Evolutionary conservation across 2,888 invertebrate genomes (phyloP).

Genomic region (Chrysotoxum bicinctum): DNA sequence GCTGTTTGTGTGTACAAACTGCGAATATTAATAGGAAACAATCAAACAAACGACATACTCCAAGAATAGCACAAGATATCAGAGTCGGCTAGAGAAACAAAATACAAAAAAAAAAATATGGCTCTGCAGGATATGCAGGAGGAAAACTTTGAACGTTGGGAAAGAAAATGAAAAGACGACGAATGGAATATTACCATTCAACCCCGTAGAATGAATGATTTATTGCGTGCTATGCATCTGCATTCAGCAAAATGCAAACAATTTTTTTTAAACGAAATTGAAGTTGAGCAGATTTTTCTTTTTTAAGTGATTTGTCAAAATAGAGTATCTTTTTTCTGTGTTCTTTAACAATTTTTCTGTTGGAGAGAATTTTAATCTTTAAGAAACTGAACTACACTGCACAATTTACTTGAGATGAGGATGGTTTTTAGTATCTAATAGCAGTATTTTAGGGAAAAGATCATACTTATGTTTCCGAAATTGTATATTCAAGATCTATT

Average conservation of each 20-base stretch:
- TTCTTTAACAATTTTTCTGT: slow-evolving; percentile 1
- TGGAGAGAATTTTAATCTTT: background rate
- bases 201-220: slow-evolving; percentile 73
- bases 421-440: too few relatives aligned
- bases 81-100: slow-evolving; percentile 35
- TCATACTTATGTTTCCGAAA: too few relatives aligned
- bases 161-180: slow-evolving; percentile 45
- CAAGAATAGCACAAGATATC: slow-evolving; percentile 59
- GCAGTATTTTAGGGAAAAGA: too few relatives aligned
- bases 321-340: background rate
- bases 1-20: slow-evolving; percentile 46
- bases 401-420: too few relatives aligned
- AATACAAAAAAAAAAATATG: slow-evolving; percentile 7
- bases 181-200: slow-evolving; percentile 68
- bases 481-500: too few relatives aligned
- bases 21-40: slow-evolving; percentile 68
- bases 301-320: slow-evolving; percentile 26
- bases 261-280: slow-evolving; percentile 64
- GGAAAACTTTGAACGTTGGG: slow-evolving; percentile 23
- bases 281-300: slow-evolving; percentile 58
- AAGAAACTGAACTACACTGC: background rate
- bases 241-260: slow-evolving; percentile 71
- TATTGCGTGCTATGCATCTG: slow-evolving; percentile 74
- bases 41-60: slow-evolving; percentile 66
- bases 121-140: slow-evolving; percentile 27